Conservation (phyloP, 2,797 vertebrate species). For the Cephalopachus bancanus region DNA sequence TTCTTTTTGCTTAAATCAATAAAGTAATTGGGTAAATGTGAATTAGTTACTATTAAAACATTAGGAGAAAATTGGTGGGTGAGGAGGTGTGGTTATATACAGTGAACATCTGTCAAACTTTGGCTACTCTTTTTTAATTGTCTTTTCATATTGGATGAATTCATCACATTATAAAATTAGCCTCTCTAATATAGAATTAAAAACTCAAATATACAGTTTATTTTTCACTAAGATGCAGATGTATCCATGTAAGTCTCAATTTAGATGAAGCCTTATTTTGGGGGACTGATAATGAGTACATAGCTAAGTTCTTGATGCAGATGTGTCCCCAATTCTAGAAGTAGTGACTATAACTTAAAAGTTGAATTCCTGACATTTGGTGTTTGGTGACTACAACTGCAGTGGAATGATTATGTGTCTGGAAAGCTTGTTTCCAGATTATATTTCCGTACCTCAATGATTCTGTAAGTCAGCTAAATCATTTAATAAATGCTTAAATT, state of each 20-base stretch:
- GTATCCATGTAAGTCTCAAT: background rate
- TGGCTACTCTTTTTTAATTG: background rate
- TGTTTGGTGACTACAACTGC: background rate
- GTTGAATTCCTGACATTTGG: background rate
- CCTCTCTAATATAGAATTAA: background rate
- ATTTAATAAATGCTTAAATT: background rate
- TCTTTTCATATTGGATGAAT: background rate
- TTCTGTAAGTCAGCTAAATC: background rate
- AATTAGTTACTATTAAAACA: background rate
- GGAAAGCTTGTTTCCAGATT: background rate
- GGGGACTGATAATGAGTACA: background rate
- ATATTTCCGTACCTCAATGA: slow-evolving; percentile 26
- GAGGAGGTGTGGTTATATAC: too few relatives aligned
- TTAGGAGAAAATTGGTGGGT: background rate
- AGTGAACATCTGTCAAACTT: background rate
- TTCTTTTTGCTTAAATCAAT: background rate
- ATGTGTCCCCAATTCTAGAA: background rate
- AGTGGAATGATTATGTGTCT: background rate
- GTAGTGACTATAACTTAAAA: background rate
- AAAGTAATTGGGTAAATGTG: background rate
- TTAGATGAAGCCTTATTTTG: background rate
- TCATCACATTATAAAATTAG: background rate
- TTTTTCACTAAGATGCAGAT: background rate
- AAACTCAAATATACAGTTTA: background rate
- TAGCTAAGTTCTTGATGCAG: background rate